phyloP scores from a whole-genome alignment of 2,888 invertebrate genomes.

The Cerastis leucographa region DNA sequence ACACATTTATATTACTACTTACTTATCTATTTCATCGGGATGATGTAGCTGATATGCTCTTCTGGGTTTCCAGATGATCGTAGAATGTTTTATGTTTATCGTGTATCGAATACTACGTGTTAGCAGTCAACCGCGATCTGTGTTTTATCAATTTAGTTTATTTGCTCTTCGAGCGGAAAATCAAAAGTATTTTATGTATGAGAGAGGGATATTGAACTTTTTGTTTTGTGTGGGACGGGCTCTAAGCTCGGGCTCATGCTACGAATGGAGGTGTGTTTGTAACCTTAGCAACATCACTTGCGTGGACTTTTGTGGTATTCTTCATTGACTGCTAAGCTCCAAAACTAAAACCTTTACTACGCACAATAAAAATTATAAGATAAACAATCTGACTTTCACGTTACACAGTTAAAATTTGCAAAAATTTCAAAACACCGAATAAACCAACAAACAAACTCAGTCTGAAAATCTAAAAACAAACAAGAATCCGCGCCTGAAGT shows the following conservation, averaged over 20 bases:
- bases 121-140: neutral
- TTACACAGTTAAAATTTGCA: neutral
- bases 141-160: slow-evolving; percentile 2
- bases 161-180: neutral
- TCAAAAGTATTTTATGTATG: neutral
- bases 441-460: neutral
- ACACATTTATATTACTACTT: slow-evolving; percentile 34
- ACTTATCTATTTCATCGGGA: slow-evolving; percentile 1
- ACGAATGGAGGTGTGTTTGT: too few species aligned
- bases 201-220: slow-evolving; percentile 1
- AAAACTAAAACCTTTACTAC: neutral
- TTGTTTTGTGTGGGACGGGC: neutral
- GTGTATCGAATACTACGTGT: neutral
- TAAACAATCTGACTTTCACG: neutral
- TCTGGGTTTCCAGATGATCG: neutral
- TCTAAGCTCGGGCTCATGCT: neutral
- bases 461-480: slow-evolving; percentile 17
- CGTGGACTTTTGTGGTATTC: neutral
- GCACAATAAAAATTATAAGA: neutral
- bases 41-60: slow-evolving; percentile 3
- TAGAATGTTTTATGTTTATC: slow-evolving; percentile 9
- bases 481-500: slow-evolving; percentile 13
- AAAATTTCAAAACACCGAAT: neutral
- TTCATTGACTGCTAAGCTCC: neutral
- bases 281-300: neutral